A percentile compares a stretch with the other conserved stretches of the same genome.
These are phyloP conservation scores for Melitaea cinxia DNA, from an alignment of 1,140 invertebrate species.

Conservation along the genomic window DNA sequence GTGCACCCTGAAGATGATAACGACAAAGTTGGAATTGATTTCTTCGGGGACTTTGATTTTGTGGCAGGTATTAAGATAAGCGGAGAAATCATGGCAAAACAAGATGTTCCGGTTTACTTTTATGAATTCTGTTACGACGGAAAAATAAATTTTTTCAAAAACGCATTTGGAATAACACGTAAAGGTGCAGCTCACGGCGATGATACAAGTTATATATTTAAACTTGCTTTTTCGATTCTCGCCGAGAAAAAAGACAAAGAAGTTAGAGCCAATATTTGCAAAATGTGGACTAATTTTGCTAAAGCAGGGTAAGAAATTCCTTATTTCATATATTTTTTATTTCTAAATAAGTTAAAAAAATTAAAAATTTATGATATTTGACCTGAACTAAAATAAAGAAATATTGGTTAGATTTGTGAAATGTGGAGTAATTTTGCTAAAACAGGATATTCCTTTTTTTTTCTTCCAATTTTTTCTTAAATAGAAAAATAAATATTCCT, in stretches of 20 bases:
- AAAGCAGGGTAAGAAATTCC: slow-evolving; percentile 35
- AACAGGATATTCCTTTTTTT: no score
- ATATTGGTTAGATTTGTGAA: no score
- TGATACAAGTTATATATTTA: slow-evolving; percentile 75
- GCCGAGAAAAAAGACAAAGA: slow-evolving; percentile 61
- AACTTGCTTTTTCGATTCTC: slow-evolving; percentile 54
- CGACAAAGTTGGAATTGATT: slow-evolving; percentile 43
- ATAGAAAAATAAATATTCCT: no score
- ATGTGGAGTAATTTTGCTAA: no score
- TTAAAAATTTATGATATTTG: no score
- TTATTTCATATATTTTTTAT: no score
- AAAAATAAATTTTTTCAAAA: slow-evolving; percentile 70
- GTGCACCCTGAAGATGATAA: slow-evolving; percentile 29
- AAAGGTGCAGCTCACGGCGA: slow-evolving; percentile 78
- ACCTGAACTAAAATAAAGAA: no score
- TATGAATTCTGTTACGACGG: slow-evolving; percentile 76
- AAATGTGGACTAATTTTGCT: slow-evolving; percentile 83
- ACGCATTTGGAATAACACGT: slow-evolving; percentile 59
- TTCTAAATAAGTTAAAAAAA: no score
- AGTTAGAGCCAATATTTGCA: slow-evolving; percentile 71
- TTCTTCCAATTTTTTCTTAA: no score
- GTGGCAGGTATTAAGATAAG: slow-evolving; percentile 62
- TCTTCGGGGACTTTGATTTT: slow-evolving; percentile 73
- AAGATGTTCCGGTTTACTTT: slow-evolving; percentile 43
- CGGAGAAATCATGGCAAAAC: slow-evolving; percentile 57